These are phyloP conservation scores for Campoletis sonorensis DNA, from an alignment of 1,140 invertebrate genomes.

Conservation along the genomic window DNA sequence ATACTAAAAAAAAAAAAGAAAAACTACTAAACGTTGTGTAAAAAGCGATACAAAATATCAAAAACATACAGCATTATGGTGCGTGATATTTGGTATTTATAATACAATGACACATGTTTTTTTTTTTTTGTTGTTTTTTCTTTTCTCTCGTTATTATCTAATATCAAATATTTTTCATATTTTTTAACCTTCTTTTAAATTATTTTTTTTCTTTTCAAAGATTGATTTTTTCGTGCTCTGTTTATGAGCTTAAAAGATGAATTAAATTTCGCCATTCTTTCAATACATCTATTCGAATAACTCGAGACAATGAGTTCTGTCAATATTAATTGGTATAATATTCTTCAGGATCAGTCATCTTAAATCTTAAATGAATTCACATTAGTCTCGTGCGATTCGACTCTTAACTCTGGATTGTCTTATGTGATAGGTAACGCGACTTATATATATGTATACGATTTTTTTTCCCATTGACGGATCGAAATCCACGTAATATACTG, in stretches of 20 bases:
- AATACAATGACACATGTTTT: constrained; percentile 53
- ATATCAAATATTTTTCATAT: neutral
- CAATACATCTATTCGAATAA: constrained; percentile 3
- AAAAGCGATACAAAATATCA: constrained; percentile 40
- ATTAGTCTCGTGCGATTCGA: constrained; percentile 19
- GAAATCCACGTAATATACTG: neutral
- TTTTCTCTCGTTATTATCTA: constrained; percentile 30
- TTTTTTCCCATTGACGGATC: constrained; percentile 28
- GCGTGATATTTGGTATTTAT: constrained; percentile 60
- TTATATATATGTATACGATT: constrained; percentile 14
- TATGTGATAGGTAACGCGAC: constrained; percentile 44
- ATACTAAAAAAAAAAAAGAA: neutral
- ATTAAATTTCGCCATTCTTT: constrained; percentile 1
- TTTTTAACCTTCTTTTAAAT: neutral
- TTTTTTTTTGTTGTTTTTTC: constrained; percentile 34
- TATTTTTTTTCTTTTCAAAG: neutral
- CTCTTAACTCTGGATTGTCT: constrained; percentile 43
- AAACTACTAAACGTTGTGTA: neutral
- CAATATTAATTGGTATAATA: constrained; percentile 18
- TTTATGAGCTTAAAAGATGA: neutral
- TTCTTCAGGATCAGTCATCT: constrained; percentile 32
- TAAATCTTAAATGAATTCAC: constrained; percentile 24
- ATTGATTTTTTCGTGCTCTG: neutral
- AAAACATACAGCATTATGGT: constrained; percentile 16
- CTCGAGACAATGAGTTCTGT: neutral